phyloP scores from a whole-genome alignment of 2,113 vertebrate species.

The Semnornis frantzii region DNA sequence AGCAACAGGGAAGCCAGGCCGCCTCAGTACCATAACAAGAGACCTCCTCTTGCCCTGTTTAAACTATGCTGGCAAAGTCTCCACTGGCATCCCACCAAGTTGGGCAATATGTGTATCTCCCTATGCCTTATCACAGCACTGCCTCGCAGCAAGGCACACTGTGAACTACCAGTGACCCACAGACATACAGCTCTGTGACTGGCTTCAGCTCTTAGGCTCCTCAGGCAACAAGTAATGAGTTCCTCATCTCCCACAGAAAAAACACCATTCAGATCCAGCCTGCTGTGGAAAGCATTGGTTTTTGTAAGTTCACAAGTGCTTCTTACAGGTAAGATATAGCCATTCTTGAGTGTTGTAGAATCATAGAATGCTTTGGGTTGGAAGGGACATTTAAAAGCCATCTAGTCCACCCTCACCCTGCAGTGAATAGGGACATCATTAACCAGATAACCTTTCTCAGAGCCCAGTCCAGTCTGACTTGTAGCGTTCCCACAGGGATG shows the following conservation, averaged over 20 bases:
- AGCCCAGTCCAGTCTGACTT: too few relatives aligned
- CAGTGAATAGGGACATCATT: too few relatives aligned
- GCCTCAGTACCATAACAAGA: rapidly evolving
- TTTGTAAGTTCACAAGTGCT: not conserved
- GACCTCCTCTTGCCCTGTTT: not conserved
- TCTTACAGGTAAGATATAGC: constrained; percentile 24
- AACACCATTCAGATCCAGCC: not conserved
- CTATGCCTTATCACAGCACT: not conserved
- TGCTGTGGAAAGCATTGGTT: not conserved
- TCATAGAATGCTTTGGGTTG: too few relatives aligned
- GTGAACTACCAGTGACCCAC: not conserved
- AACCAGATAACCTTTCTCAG: too few relatives aligned
- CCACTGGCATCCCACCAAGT: not conserved
- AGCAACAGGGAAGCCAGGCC: not conserved
- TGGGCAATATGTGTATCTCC: not conserved
- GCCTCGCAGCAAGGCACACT: rapidly evolving
- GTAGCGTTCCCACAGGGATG: too few relatives aligned
- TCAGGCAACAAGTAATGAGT: not conserved
- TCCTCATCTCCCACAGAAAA: not conserved
- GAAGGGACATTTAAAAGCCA: too few relatives aligned
- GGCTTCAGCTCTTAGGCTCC: not conserved
- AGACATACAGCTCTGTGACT: not conserved
- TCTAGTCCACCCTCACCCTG: too few relatives aligned
- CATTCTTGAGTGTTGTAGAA: not conserved
- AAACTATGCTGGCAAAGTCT: not conserved